Conservation (phyloP, 1,140 invertebrate species). For the Euschistus heros region DNA sequence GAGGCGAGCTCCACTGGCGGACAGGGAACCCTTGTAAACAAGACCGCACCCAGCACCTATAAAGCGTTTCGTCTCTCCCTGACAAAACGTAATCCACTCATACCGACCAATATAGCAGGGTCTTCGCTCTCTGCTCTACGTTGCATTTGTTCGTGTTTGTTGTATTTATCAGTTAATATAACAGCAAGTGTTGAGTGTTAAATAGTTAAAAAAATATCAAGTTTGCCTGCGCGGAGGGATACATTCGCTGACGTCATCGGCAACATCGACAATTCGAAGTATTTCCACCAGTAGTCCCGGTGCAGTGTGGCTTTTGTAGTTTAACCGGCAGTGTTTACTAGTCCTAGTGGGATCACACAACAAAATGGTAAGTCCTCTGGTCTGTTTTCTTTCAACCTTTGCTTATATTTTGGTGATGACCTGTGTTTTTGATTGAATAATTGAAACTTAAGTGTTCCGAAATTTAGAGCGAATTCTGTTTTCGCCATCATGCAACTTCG, state of each 20-base stretch:
- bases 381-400: neutral
- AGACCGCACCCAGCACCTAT: constrained; percentile 52
- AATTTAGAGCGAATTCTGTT: too few species aligned
- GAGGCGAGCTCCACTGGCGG: constrained; percentile 31
- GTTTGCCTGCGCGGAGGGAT: constrained; percentile 30
- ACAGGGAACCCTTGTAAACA: constrained; percentile 45
- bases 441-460: neutral
- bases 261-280: constrained; percentile 31
- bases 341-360: constrained; percentile 29
- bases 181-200: neutral
- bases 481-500: too few species aligned
- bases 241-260: constrained; percentile 30
- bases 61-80: constrained; percentile 34
- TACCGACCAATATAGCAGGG: neutral
- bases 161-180: neutral
- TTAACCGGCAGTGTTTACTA: constrained; percentile 31
- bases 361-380: constrained; percentile 32
- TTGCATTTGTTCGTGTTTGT: neutral
- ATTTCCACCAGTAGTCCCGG: constrained; percentile 30
- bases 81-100: constrained; percentile 32
- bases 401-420: neutral
- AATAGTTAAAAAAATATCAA: neutral
- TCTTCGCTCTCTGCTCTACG: neutral
- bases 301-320: constrained; percentile 32
- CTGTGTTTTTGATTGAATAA: neutral